phyloP scores from a whole-genome alignment of 2,888 invertebrate species.

The Ectemnius lituratus region DNA sequence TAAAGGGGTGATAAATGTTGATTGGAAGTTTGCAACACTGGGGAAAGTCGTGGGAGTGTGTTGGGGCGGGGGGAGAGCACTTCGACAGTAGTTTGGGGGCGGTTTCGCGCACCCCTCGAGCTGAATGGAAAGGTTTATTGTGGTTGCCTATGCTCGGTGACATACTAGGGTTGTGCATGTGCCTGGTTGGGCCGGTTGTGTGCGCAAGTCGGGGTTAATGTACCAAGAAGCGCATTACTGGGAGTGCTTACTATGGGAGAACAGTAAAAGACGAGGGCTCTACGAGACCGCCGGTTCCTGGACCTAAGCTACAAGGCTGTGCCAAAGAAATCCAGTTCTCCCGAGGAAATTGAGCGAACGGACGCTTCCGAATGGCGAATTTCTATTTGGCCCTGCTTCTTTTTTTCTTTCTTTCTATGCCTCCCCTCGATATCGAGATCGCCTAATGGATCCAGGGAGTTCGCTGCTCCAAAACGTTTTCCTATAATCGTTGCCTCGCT shows the following conservation, averaged over 20 bases:
- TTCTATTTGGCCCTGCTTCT: too few species aligned
- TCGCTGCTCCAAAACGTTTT: too few species aligned
- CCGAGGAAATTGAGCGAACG: neutral
- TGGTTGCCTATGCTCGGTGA: conserved; percentile 21
- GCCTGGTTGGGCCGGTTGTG: conserved; percentile 16
- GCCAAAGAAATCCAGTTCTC: conserved; percentile 20
- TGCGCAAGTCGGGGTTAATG: conserved; percentile 69
- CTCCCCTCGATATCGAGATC: too few species aligned
- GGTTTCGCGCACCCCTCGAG: conserved; percentile 22
- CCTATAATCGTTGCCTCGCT: too few species aligned
- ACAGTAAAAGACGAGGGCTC: conserved; percentile 54
- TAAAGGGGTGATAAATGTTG: too few species aligned
- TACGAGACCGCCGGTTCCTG: conserved; percentile 38
- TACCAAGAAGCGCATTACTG: conserved; percentile 72
- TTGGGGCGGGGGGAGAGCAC: conserved; percentile 45
- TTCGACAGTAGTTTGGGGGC: conserved; percentile 37
- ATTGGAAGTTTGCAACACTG: too few species aligned
- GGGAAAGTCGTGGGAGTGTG: conserved; percentile 11
- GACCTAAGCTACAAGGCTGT: conserved; percentile 19
- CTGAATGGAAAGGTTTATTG: conserved; percentile 47
- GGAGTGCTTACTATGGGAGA: conserved; percentile 64
- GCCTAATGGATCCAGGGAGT: too few species aligned
- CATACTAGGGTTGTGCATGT: conserved; percentile 26
- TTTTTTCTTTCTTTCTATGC: too few species aligned
- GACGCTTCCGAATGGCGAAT: too few species aligned